Percentiles rank a stretch among this genome's conserved stretches.
These are phyloP conservation scores for Prionace glauca DNA, from an alignment of 2,797 vertebrate species.

Conservation along the genomic window DNA sequence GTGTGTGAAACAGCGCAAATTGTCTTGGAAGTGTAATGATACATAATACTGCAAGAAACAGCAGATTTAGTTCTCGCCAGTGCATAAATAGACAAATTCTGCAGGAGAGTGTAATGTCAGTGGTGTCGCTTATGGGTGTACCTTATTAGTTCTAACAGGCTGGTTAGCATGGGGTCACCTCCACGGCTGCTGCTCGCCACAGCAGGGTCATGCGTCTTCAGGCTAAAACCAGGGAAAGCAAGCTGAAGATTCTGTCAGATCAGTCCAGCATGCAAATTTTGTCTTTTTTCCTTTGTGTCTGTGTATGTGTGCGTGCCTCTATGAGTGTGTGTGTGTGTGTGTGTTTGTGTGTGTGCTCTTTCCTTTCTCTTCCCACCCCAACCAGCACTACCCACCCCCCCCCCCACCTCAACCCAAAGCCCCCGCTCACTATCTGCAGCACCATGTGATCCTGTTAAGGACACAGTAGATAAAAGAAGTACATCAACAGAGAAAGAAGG, in stretches of 20 bases:
- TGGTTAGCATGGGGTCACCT: slow-evolving; percentile 71
- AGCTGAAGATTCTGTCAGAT: slow-evolving; percentile 38
- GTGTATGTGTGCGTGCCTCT: slow-evolving; percentile 43
- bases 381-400: slow-evolving; percentile 39
- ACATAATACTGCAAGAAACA: slow-evolving; percentile 26
- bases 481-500: slow-evolving; percentile 55
- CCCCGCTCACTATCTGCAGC: slow-evolving; percentile 41
- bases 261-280: slow-evolving; percentile 51
- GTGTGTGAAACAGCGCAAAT: slow-evolving; percentile 16
- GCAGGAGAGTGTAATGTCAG: slow-evolving; percentile 58
- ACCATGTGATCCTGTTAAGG: slow-evolving; percentile 35
- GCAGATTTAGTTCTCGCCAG: slow-evolving; percentile 7
- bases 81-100: slow-evolving; percentile 36
- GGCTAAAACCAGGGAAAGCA: slow-evolving; percentile 49
- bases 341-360: background rate
- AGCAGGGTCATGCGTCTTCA: slow-evolving; percentile 61
- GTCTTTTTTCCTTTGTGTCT: slow-evolving; percentile 48
- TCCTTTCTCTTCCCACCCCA: slow-evolving; percentile 22
- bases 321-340: slow-evolving; percentile 46
- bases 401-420: slow-evolving; percentile 37
- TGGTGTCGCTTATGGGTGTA: slow-evolving; percentile 61
- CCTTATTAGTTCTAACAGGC: slow-evolving; percentile 70
- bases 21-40: slow-evolving; percentile 29
- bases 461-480: slow-evolving; percentile 60
- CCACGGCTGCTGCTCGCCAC: slow-evolving; percentile 55